Evolutionary conservation across 2,888 invertebrate species (phyloP).

Genomic region (Isoperla grammatica): DNA sequence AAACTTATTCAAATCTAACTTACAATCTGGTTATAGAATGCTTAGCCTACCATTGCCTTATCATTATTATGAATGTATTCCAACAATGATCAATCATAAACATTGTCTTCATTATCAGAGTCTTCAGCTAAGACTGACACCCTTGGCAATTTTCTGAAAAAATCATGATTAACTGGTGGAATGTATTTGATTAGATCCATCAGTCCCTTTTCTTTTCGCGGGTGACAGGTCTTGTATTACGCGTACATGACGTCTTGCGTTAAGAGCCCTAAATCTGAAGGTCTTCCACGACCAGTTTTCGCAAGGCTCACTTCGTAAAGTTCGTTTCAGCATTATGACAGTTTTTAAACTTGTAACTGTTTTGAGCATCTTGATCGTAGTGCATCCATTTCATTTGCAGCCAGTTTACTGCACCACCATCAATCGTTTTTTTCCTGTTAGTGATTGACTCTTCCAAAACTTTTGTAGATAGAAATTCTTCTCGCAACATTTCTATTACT

Average conservation of each 20-base stretch:
- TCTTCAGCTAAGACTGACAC: too few relatives aligned
- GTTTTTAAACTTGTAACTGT: slow-evolving; percentile 9
- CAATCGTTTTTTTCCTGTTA: neutral
- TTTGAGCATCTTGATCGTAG: slow-evolving; percentile 7
- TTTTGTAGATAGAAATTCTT: slow-evolving; percentile 9
- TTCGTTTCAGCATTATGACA: slow-evolving; percentile 10
- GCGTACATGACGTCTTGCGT: neutral
- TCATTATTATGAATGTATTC: too few relatives aligned
- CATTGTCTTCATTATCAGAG: too few relatives aligned
- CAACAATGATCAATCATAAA: too few relatives aligned
- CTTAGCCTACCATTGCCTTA: too few relatives aligned
- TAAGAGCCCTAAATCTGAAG: neutral
- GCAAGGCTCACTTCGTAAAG: neutral
- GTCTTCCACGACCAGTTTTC: neutral
- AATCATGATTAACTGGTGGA: too few relatives aligned
- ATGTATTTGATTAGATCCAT: neutral
- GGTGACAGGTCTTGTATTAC: neutral
- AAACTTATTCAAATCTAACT: too few relatives aligned
- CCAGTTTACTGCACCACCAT: slow-evolving; percentile 12
- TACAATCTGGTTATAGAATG: too few relatives aligned
- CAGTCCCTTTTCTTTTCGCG: neutral
- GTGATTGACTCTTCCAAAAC: slow-evolving; percentile 8
- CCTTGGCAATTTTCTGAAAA: too few relatives aligned
- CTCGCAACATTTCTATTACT: slow-evolving; percentile 10
- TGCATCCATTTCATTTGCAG: slow-evolving; percentile 18